These are phyloP conservation scores for Eurypyga helias DNA, from an alignment of 2,113 vertebrate species.

Conservation along the genomic window DNA sequence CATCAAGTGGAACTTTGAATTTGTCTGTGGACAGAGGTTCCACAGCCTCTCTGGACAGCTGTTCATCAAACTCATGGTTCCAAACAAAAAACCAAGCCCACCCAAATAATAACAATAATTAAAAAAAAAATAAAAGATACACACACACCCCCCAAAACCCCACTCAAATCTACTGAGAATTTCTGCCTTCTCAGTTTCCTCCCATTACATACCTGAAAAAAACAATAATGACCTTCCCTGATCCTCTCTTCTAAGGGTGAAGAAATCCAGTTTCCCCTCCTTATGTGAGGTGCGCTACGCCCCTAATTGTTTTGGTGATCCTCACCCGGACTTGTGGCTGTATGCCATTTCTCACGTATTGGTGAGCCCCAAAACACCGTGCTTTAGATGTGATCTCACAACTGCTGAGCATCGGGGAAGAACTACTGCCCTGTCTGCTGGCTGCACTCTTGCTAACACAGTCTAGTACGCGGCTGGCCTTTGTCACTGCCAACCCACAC, in stretches of 20 bases:
- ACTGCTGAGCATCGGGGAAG: background rate
- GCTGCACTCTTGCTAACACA: background rate
- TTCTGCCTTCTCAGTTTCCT: background rate
- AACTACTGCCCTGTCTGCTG: background rate
- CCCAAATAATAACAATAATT: background rate
- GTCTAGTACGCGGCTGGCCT: background rate
- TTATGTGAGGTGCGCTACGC: background rate
- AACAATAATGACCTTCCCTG: background rate
- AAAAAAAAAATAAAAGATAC: background rate
- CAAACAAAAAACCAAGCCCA: background rate
- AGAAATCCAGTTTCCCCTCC: background rate
- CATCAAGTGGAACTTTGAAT: background rate
- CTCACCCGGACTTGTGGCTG: background rate
- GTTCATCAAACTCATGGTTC: background rate
- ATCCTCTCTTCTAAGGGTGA: background rate
- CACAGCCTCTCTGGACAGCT: background rate
- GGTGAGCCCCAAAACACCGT: background rate
- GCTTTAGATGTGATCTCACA: background rate
- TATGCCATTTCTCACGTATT: background rate
- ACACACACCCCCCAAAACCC: fast-evolving
- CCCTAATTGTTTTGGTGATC: background rate
- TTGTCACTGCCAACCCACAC: background rate
- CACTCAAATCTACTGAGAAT: background rate
- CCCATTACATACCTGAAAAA: background rate
- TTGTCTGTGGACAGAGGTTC: background rate